Percentiles rank a stretch among this genome's conserved stretches.
These are phyloP conservation scores for Mallotus villosus DNA, from an alignment of 2,797 vertebrate genomes.

Conservation along the genomic window DNA sequence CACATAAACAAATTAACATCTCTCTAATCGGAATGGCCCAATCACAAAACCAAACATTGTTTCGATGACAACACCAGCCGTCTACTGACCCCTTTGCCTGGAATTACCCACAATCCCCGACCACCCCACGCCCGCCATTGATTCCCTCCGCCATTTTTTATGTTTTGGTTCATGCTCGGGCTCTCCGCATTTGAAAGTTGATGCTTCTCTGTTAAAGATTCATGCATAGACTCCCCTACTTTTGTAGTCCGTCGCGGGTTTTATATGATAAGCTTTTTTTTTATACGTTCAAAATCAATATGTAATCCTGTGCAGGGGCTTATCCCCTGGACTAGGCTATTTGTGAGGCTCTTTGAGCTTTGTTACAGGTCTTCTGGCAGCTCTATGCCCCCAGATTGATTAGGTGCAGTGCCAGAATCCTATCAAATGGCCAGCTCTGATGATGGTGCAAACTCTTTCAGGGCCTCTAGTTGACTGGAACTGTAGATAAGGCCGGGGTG, in stretches of 20 bases:
- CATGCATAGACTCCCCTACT: constrained; percentile 88
- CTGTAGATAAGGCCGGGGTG: constrained; percentile 88
- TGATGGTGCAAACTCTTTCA: constrained; percentile 89
- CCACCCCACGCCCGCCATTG: constrained; percentile 76
- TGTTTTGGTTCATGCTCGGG: constrained; percentile 62
- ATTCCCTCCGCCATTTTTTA: constrained; percentile 69
- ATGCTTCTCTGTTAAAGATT: constrained; percentile 81
- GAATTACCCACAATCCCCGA: constrained; percentile 38
- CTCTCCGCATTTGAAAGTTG: constrained; percentile 84
- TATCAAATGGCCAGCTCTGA: constrained; percentile 88
- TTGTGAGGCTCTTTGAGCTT: constrained; percentile 96
- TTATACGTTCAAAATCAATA: constrained; percentile 95
- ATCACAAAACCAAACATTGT: not conserved
- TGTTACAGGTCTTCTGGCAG: constrained; percentile 87
- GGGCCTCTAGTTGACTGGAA: constrained; percentile 87
- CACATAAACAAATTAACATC: not conserved
- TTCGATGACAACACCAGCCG: not conserved
- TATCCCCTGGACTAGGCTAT: constrained; percentile 90
- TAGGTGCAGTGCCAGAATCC: constrained; percentile 90
- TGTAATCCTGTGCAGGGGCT: constrained; percentile 97
- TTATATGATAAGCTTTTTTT: constrained; percentile 92
- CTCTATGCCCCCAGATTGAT: constrained; percentile 90
- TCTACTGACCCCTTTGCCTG: not conserved
- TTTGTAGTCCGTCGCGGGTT: constrained; percentile 84
- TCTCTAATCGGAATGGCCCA: no score